Conservation (phyloP, 2,797 vertebrate species). For the Oophaga sylvatica region DNA sequence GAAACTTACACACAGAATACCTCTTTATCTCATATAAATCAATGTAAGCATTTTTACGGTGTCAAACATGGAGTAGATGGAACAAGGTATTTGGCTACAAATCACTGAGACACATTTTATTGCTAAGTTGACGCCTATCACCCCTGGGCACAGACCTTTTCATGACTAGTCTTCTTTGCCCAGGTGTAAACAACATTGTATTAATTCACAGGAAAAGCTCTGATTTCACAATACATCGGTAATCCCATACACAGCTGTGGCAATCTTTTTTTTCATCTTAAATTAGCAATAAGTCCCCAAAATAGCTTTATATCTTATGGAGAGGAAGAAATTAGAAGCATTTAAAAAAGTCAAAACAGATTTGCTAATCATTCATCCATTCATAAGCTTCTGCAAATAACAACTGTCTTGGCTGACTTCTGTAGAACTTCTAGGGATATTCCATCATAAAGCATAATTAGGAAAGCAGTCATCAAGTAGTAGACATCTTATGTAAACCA, state of each 20-base stretch:
- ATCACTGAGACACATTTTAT: constrained; percentile 35
- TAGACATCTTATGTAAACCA: too few species aligned
- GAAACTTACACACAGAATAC: not conserved
- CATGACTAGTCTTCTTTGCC: not conserved
- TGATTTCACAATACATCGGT: not conserved
- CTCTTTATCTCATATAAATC: not conserved
- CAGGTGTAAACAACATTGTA: constrained; percentile 21
- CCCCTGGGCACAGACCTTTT: constrained; percentile 41
- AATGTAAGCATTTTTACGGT: not conserved
- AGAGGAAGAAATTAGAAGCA: not conserved
- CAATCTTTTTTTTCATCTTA: not conserved
- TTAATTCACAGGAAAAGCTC: not conserved
- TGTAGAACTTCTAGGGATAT: not conserved
- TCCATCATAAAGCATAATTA: too few species aligned
- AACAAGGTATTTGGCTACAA: not conserved
- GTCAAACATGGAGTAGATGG: not conserved
- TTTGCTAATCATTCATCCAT: not conserved
- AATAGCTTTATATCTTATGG: too few species aligned
- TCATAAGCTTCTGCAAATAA: not conserved
- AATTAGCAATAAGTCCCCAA: not conserved
- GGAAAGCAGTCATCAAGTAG: too few species aligned
- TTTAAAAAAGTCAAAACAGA: not conserved
- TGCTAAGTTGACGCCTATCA: constrained; percentile 12
- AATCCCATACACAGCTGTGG: not conserved
- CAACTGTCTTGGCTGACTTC: not conserved